These are phyloP conservation scores for Eumacrocentrus americanus DNA, from an alignment of 2,888 invertebrate genomes.

Conservation along the genomic window DNA sequence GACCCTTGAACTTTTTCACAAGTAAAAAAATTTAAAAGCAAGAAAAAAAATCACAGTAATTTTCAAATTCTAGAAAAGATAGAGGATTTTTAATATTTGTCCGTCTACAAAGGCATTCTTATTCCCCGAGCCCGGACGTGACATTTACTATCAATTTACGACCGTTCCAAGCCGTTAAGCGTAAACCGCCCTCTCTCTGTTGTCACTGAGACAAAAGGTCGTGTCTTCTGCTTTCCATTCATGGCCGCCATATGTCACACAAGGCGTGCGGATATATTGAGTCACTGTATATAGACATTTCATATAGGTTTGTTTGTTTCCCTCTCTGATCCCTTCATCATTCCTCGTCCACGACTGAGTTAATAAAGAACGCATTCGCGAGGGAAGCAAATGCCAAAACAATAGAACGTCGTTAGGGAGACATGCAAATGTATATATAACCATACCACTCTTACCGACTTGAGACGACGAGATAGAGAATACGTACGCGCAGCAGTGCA, in stretches of 20 bases:
- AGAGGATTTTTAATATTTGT: neutral
- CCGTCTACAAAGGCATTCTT: slow-evolving; percentile 43
- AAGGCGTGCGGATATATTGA: neutral
- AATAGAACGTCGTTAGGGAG: slow-evolving; percentile 20
- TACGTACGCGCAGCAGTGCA: slow-evolving; percentile 17
- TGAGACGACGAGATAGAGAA: slow-evolving; percentile 15
- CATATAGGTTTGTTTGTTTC: too few relatives aligned
- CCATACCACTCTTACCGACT: slow-evolving; percentile 22
- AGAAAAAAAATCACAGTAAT: neutral
- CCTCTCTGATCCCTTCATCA: too few relatives aligned
- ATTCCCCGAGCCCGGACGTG: slow-evolving; percentile 51
- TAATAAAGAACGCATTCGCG: neutral
- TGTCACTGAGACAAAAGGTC: slow-evolving; percentile 29
- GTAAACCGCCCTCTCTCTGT: slow-evolving; percentile 40
- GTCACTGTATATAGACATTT: too few relatives aligned
- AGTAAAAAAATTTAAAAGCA: too few relatives aligned
- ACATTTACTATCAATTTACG: slow-evolving; percentile 58
- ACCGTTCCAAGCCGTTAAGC: slow-evolving; percentile 52
- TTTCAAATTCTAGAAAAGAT: neutral
- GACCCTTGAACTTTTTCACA: too few relatives aligned
- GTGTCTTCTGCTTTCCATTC: slow-evolving; percentile 13
- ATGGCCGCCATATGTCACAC: neutral
- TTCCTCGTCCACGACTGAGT: too few relatives aligned
- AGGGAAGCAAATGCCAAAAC: slow-evolving; percentile 10
- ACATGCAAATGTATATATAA: slow-evolving; percentile 13